Evolutionary conservation across 2,797 vertebrate genomes (phyloP), one percentile per base, ranked within the genome.

Genomic region (Pangasius larnaudii): DNA sequence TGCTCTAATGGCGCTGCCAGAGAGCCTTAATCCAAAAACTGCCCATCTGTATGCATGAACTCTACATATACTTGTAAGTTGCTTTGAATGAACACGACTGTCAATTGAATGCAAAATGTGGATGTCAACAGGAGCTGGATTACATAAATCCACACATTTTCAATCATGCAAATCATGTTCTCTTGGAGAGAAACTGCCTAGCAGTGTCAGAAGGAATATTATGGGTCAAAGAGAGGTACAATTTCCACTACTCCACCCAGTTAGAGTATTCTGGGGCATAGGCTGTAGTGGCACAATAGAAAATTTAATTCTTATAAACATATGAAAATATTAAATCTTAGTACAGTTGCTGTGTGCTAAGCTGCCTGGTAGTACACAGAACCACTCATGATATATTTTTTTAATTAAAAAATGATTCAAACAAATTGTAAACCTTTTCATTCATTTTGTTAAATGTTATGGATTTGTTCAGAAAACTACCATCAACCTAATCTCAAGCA

Each of bases 41-140:
- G 42, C 19, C 42, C 81, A 83, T 83, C 81, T 67, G 51, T 51
- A 83, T 83, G 61, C 81, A 83, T 49, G 42, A 67, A 83, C 30
- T 22, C 27, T 51, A 65, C 16, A 24, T 22, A 83, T 67, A 8
- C 42, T 42, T 63, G 72, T 61, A 27, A 16, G 7, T n/a, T 46
- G 39, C 58, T 51, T 84, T 67, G 18, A 42, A 67, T 67, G 27
- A 83, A 65, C n/a, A 10, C 5, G 61, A 22, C n/a, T 84, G 27
- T 49, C 61, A 49, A 84, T 24, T 84, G 61, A 84, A 84, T 84
- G 18, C 81, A 67, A 84, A 84, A 67, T 51, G 18, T 67, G 59
- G 81, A 67, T 49, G 61, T 77, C 27, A 63, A 69, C 85, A 81
- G 89, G 18, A 56, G 36, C 90, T 87, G 89, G 53, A 92, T 91